Evolutionary conservation across 2,888 invertebrate genomes (phyloP).

Genomic region (Andrena dorsata): DNA sequence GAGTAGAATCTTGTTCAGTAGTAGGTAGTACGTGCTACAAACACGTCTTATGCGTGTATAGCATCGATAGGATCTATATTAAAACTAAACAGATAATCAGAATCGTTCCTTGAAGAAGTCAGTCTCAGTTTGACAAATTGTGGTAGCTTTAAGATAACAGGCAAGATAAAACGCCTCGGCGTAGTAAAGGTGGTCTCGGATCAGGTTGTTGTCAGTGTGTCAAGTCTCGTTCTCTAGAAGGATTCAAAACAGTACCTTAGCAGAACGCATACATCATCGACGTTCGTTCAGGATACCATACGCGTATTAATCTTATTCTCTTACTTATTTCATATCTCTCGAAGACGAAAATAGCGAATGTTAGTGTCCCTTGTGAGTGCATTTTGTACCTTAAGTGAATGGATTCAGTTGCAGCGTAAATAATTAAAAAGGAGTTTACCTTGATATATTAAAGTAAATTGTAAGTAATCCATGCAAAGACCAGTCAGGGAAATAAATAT

Average conservation of each 20-base stretch:
- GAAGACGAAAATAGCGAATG: background rate
- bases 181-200: conserved; percentile 73
- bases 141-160: conserved; percentile 70
- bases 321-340: background rate
- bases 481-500: no score
- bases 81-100: conserved; percentile 58
- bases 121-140: conserved; percentile 77
- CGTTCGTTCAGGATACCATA: conserved; percentile 27
- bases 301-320: conserved; percentile 14
- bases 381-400: background rate
- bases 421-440: no score
- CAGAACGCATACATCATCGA: conserved; percentile 47
- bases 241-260: conserved; percentile 51
- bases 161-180: conserved; percentile 65
- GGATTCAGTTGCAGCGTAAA: no score
- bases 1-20: background rate
- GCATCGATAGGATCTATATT: background rate
- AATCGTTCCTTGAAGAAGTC: conserved; percentile 52
- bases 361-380: background rate
- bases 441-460: no score
- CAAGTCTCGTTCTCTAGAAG: conserved; percentile 59
- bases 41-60: background rate
- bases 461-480: no score
- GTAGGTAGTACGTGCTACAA: background rate
- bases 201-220: conserved; percentile 74